Percentiles rank a stretch among this genome's conserved stretches.
phyloP scores from a whole-genome alignment of 2,797 vertebrate genomes.

The Paratrypauchen microcephalus region DNA sequence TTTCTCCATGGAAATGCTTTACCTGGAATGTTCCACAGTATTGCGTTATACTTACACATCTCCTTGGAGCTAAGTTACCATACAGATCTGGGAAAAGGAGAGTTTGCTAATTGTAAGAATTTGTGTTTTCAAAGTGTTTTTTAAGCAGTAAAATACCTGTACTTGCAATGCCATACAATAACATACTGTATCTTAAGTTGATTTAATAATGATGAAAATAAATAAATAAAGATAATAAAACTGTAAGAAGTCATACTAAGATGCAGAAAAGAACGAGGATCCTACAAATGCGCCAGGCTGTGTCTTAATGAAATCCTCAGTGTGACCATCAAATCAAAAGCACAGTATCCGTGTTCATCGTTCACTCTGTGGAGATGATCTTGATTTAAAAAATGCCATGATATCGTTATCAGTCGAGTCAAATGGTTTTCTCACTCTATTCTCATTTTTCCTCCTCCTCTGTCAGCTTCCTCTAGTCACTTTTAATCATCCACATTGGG shows the following conservation, averaged over 20 bases:
- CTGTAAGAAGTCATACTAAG: neutral
- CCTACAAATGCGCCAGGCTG: neutral
- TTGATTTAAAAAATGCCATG: conserved; percentile 22
- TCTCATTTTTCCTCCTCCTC: conserved; percentile 26
- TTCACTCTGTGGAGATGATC: conserved; percentile 14
- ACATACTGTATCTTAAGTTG: too few species aligned
- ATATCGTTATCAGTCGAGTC: conserved; percentile 21
- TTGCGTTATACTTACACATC: too few species aligned
- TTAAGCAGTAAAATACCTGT: too few species aligned
- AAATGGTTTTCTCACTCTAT: conserved; percentile 17
- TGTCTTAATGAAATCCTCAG: neutral
- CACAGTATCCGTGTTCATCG: conserved; percentile 1
- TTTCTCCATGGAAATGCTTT: too few species aligned
- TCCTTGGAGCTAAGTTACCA: too few species aligned
- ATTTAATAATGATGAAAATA: too few species aligned
- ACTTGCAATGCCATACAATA: too few species aligned
- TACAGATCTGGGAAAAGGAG: too few species aligned
- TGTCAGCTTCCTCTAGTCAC: conserved; percentile 36
- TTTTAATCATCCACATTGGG: conserved; percentile 31
- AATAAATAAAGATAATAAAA: too few species aligned
- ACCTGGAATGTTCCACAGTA: too few species aligned
- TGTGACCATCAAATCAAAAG: neutral
- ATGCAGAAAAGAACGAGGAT: neutral
- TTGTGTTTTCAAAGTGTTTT: too few species aligned
- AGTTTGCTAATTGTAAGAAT: too few species aligned